Evolutionary conservation across 1,140 invertebrate genomes (phyloP).

Genomic region (Popillia japonica): DNA sequence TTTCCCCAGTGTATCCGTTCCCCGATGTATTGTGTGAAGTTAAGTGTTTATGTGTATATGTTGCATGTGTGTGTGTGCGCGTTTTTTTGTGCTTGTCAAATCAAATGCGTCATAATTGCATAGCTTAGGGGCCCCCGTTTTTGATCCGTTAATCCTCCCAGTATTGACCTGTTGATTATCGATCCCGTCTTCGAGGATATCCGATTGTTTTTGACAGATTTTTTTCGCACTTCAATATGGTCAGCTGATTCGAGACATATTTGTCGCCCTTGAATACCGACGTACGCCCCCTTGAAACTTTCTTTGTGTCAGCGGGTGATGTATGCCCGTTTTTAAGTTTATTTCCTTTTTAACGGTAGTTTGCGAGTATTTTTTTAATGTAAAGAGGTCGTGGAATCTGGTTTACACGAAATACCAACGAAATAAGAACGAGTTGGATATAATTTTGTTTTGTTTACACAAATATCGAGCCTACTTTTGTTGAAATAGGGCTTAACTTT

Average conservation of each 20-base stretch:
- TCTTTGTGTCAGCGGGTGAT: conserved; percentile 30
- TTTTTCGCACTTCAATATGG: conserved; percentile 35
- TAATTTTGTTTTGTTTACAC: too few species aligned
- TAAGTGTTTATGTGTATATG: conserved; percentile 1
- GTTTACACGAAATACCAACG: too few species aligned
- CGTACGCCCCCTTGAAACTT: conserved; percentile 41
- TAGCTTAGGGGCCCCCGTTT: background rate
- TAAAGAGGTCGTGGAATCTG: too few species aligned
- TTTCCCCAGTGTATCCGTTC: conserved; percentile 24
- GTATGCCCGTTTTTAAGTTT: background rate
- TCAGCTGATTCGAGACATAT: conserved; percentile 45
- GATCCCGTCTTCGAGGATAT: background rate
- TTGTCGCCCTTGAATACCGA: conserved; percentile 40
- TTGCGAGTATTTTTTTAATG: too few species aligned
- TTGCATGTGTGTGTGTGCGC: conserved; percentile 6
- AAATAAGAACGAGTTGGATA: too few species aligned
- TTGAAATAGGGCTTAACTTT: too few species aligned
- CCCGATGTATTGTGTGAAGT: background rate
- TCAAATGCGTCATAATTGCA: conserved; percentile 48
- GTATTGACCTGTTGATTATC: conserved; percentile 43
- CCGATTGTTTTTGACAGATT: conserved; percentile 7
- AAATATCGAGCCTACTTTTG: too few species aligned
- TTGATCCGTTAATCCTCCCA: background rate
- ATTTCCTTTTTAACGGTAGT: too few species aligned
- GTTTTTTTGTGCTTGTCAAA: conserved; percentile 49